Base-by-base conservation (phyloP, 2,797 vertebrate species). In the Pseudochirops corinnae region DNA sequence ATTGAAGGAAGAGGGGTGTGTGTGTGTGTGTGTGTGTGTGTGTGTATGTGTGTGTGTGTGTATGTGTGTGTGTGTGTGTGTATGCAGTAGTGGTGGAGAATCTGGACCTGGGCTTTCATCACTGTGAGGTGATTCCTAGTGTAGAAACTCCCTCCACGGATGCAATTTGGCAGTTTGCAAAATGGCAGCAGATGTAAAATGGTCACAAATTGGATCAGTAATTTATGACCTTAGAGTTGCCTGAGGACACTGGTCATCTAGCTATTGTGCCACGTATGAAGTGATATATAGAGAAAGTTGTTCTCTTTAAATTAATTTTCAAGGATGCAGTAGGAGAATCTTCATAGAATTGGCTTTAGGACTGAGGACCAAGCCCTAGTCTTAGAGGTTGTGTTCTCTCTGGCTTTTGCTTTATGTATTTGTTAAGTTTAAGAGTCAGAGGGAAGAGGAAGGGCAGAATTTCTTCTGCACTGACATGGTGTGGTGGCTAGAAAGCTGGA, bases 1-100 rank as follows among this genome's bases (percentile, higher is more conserved):
- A 92, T 26, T 67, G 94, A 96, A 82, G 67, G 90, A 95, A 96
- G 95, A 18, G 12, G 58, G 2, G 96, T 94, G 91, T 46, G 46
- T 46, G 46, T 46, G 46, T 46, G 46, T 46, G 46, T 46, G 46
- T 62, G 93, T 67, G 94, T 60, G 58, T 31, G 0, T 28, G 1
- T 29, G 26, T 16, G 16, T 56, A 0, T 16, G 14, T 16, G 16
- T 56, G 55, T 56, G 55, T 18, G 14, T 62, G 93, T 67, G 94
- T 60, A 29, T 31, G 0, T 28, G 1, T 29, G 57, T 16, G 16
- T 21, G 24, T 7, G 16, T 21, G 16, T 39, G n/a, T 39, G 14
- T 10, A 1, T 12, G 53, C 53, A 55, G 53, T 55, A 39, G 67
- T 7, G 7, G n/a, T 46, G 2, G 67, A 82, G 67, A 82, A 46